These are phyloP conservation scores for Sesia bembeciformis DNA, from an alignment of 2,888 invertebrate species.

Conservation along the genomic window DNA sequence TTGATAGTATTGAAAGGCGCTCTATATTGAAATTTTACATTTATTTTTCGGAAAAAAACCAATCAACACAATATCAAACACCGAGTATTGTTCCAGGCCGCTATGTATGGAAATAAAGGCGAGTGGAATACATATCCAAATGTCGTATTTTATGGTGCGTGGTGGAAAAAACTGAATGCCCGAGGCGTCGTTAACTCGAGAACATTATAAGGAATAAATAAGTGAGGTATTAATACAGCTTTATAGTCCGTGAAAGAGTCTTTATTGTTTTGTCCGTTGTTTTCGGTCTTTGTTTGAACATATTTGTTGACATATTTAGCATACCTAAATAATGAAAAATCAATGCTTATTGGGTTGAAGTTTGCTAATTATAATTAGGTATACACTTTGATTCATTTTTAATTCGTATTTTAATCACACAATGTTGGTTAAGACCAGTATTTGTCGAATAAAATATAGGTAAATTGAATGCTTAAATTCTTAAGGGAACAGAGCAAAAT, in stretches of 20 bases:
- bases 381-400: too few species aligned
- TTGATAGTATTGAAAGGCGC: slow-evolving; percentile 1
- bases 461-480: too few species aligned
- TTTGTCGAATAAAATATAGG: too few species aligned
- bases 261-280: slow-evolving; percentile 51
- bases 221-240: slow-evolving; percentile 62
- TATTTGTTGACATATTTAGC: slow-evolving; percentile 30
- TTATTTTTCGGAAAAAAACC: slow-evolving; percentile 5
- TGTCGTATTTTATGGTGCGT: slow-evolving; percentile 64
- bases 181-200: slow-evolving; percentile 66
- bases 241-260: slow-evolving; percentile 68
- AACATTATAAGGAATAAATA: slow-evolving; percentile 71
- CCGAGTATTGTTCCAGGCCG: slow-evolving; percentile 35
- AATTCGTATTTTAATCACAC: too few species aligned
- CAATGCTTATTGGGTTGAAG: slow-evolving; percentile 16
- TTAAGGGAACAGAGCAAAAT: too few species aligned
- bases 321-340: slow-evolving; percentile 26
- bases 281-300: slow-evolving; percentile 34
- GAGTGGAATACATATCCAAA: slow-evolving; percentile 45
- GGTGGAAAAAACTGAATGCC: slow-evolving; percentile 58
- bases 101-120: slow-evolving; percentile 46
- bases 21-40: slow-evolving; percentile 10
- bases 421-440: too few species aligned
- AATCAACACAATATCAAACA: slow-evolving; percentile 25
- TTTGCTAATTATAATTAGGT: not conserved